phyloP scores from a whole-genome alignment of 1,140 invertebrate species.

The Zaprionus lachaisei region DNA sequence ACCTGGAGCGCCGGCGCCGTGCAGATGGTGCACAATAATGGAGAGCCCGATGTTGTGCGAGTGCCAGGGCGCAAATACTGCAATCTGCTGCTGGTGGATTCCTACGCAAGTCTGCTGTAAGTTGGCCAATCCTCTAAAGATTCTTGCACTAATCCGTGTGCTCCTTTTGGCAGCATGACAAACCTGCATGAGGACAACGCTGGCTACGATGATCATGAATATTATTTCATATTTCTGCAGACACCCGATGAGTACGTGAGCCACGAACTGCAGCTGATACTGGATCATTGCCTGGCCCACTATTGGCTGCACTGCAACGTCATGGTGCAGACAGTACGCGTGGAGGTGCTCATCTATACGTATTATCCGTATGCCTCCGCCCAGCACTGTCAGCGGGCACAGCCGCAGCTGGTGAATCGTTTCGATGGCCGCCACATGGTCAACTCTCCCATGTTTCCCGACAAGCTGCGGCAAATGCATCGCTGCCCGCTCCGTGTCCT shows the following conservation, averaged over 20 bases:
- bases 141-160: neutral
- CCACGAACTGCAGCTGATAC: conserved; percentile 49
- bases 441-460: conserved; percentile 56
- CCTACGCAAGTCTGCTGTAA: conserved; percentile 56
- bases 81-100: conserved; percentile 71
- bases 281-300: conserved; percentile 63
- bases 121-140: neutral
- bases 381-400: conserved; percentile 41
- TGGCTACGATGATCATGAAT: conserved; percentile 61
- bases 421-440: conserved; percentile 56
- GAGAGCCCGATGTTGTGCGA: conserved; percentile 24
- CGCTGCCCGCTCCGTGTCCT: conserved; percentile 57
- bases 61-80: conserved; percentile 60
- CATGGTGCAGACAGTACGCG: conserved; percentile 67
- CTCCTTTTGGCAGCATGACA: conserved; percentile 32
- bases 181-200: conserved; percentile 50
- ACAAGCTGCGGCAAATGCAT: conserved; percentile 64
- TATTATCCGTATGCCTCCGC: conserved; percentile 61
- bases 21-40: conserved; percentile 40
- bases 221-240: conserved; percentile 78
- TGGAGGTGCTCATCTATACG: conserved; percentile 67
- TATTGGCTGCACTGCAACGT: conserved; percentile 76
- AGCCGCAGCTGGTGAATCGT: conserved; percentile 55
- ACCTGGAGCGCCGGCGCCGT: conserved; percentile 52
- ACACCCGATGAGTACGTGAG: conserved; percentile 37